phyloP scores from a whole-genome alignment of 2,888 invertebrate genomes.

The Agrochola lychnidis region DNA sequence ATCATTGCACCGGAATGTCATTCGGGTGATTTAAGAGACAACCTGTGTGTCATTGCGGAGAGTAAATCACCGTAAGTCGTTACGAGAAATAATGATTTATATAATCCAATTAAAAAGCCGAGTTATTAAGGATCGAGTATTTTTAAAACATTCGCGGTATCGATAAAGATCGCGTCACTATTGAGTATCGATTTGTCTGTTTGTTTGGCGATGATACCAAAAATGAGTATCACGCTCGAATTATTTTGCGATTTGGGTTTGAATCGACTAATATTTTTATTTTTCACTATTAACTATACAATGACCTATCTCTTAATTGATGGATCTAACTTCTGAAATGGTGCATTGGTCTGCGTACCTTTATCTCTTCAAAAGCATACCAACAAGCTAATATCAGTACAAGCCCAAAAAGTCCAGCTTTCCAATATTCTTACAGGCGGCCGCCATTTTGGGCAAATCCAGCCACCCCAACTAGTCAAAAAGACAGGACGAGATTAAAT shows the following conservation, averaged over 20 bases:
- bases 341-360: not conserved
- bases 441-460: conserved; percentile 30
- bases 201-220: conserved; percentile 46
- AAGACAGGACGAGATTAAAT: conserved; percentile 83
- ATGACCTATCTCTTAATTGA: too few species aligned
- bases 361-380: not conserved
- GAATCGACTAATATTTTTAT: not conserved
- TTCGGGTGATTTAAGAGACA: conserved; percentile 82
- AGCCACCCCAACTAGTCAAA: conserved; percentile 58
- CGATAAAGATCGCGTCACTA: conserved; percentile 62
- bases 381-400: not conserved
- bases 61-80: conserved; percentile 88
- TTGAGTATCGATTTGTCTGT: conserved; percentile 65
- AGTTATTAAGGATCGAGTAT: conserved; percentile 80
- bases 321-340: too few species aligned
- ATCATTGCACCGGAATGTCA: conserved; percentile 73
- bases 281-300: too few species aligned
- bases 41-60: conserved; percentile 84
- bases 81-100: conserved; percentile 88
- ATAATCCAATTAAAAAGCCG: conserved; percentile 86
- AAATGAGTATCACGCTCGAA: not conserved
- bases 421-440: conserved; percentile 38
- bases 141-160: conserved; percentile 64
- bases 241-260: conserved; percentile 12
- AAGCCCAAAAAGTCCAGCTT: conserved; percentile 26